These are phyloP conservation scores for Trochalopteron elliotii DNA, from an alignment of 2,113 vertebrate genomes.

Conservation along the genomic window DNA sequence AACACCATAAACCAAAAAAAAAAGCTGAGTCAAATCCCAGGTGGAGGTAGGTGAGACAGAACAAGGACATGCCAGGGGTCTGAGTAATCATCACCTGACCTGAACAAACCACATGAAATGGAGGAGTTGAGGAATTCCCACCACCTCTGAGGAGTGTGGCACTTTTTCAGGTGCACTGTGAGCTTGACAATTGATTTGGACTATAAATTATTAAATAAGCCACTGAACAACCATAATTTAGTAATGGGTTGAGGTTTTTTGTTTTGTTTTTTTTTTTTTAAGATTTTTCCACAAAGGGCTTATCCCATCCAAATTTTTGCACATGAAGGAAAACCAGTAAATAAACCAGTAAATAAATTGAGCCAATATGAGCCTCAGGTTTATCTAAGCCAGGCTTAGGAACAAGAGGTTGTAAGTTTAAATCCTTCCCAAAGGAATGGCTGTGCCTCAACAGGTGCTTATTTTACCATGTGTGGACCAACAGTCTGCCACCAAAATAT, in stretches of 20 bases:
- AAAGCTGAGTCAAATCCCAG: not conserved
- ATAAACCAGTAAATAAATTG: not conserved
- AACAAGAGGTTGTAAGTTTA: not conserved
- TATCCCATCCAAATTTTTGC: not conserved
- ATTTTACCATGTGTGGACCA: accelerated
- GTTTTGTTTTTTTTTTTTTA: no score
- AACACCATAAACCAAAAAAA: not conserved
- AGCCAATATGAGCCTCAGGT: not conserved
- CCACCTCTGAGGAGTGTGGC: not conserved
- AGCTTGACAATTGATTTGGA: not conserved
- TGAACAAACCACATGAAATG: not conserved
- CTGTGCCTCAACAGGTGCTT: not conserved
- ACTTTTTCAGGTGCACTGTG: not conserved
- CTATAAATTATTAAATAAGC: not conserved
- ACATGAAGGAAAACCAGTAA: not conserved
- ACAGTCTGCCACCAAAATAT: not conserved
- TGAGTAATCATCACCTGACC: not conserved
- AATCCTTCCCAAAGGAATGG: not conserved
- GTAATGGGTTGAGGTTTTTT: not conserved
- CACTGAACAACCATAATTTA: not conserved
- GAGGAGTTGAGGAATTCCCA: not conserved
- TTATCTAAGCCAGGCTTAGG: not conserved
- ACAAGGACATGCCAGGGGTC: not conserved
- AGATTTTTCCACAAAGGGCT: not conserved
- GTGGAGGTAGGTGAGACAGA: not conserved